These are phyloP conservation scores for Nasonia vitripennis DNA, from an alignment of 1,140 invertebrate genomes.

Conservation along the genomic window DNA sequence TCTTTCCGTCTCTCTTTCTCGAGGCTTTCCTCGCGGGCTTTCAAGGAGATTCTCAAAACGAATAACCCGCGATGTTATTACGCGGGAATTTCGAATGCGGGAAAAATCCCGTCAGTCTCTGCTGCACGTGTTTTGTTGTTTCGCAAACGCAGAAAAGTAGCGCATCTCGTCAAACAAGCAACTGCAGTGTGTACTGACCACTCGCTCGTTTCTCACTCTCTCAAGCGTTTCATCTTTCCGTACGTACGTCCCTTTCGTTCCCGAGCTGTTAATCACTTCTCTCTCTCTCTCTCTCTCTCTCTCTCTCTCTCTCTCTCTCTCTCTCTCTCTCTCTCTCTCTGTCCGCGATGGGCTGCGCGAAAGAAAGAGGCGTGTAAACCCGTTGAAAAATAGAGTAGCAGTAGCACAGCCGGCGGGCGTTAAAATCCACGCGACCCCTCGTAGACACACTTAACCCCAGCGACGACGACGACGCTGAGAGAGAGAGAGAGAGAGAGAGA, in stretches of 20 bases:
- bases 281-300: background rate
- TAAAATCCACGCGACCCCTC: slow-evolving; percentile 55
- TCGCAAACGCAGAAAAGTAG: too few species aligned
- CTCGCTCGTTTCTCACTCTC: background rate
- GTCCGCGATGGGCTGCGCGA: slow-evolving; percentile 55
- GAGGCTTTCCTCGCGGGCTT: background rate
- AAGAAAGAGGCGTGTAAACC: slow-evolving; percentile 63
- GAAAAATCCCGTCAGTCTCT: too few species aligned
- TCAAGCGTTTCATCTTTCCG: background rate
- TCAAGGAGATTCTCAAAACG: background rate
- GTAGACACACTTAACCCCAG: slow-evolving; percentile 27
- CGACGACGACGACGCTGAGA: background rate
- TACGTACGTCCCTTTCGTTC: background rate
- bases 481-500: background rate
- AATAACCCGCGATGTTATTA: background rate
- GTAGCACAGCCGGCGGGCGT: slow-evolving; percentile 58
- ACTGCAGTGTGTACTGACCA: background rate
- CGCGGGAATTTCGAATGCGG: too few species aligned
- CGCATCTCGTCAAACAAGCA: too few species aligned
- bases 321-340: background rate
- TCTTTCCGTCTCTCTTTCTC: background rate
- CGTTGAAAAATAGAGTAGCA: slow-evolving; percentile 66
- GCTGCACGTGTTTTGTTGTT: too few species aligned
- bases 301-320: background rate
- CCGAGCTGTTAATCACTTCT: background rate